Evolutionary conservation across 2,113 vertebrate species (phyloP), one percentile per base, ranked within the genome.

Genomic region (Abramis brama): DNA sequence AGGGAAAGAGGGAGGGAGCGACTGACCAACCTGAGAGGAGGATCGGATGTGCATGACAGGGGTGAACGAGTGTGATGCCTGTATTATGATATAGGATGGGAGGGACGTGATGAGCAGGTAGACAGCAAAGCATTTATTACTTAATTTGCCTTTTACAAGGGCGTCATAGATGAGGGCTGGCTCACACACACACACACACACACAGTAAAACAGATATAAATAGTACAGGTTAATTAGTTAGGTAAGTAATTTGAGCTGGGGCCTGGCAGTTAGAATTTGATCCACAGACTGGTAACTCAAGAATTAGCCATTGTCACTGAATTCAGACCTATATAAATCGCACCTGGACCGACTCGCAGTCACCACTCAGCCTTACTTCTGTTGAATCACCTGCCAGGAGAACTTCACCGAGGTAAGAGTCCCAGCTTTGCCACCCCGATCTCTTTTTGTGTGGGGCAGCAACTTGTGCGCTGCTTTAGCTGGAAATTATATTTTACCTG

Each of bases 221-320:
- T 96, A 97, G 96, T 94, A 95, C 94, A 96, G 95, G 96, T 97
- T 97, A 95, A 97, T 98, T 96, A 97, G 96, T 95, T 96, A 95
- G 94, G 91, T 91, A 93, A 91, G 97, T 97, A 97, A 99, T 94
- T 93, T 85, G 96, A 99, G 95, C 95, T 88, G 90, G 43, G 86
- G 92, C 94, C 95, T 95, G 95, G 94, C 94, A 91, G 93, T 91
- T 93, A 93, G 95, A 95, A 99, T 94, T 94, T 95, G 97, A 99
- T 99, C 96, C 96, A 93, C 80, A 89, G 94, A 94, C 92, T 94
- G 94, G 97, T 98, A 98, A 99, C 95, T 94, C 91, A 97, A 99
- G 97, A 92, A 92, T 93, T 91, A 92, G 93, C 94, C 89, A 95
- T 96, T 96, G 96, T 97, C 96, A 93, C 93, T 79, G 90, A 91